Evolutionary conservation across 2,797 vertebrate genomes (phyloP).

Genomic region (Poecilia gillii): DNA sequence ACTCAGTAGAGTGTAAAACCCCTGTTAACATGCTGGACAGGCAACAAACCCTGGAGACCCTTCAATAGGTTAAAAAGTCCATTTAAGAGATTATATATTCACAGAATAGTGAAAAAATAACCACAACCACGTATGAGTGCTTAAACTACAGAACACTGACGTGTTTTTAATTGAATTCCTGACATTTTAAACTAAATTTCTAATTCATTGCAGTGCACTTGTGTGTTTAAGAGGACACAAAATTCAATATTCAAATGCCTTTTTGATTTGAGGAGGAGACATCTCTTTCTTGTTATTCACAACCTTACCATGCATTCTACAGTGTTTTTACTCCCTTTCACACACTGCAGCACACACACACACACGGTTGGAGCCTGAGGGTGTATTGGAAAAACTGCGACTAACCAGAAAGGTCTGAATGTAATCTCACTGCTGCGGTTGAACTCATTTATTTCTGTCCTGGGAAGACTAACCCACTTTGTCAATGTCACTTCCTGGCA

Average conservation of each 20-base stretch:
- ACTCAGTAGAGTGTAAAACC: neutral
- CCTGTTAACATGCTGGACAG: neutral
- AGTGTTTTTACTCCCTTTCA: conserved; percentile 26
- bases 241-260: conserved; percentile 15
- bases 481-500: conserved; percentile 70
- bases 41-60: too few relatives aligned
- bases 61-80: too few relatives aligned
- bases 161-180: neutral
- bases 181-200: neutral
- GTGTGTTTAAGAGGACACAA: neutral
- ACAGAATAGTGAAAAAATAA: neutral
- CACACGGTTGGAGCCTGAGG: conserved; percentile 35
- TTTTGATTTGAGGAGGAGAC: conserved; percentile 20
- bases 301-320: conserved; percentile 16
- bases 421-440: conserved; percentile 76
- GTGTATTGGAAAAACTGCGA: conserved; percentile 50
- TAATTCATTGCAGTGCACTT: neutral
- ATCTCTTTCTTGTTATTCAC: conserved; percentile 22
- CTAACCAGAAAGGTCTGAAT: conserved; percentile 64
- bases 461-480: conserved; percentile 65
- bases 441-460: conserved; percentile 77
- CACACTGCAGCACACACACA: conserved; percentile 25
- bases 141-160: neutral
- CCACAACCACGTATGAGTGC: neutral
- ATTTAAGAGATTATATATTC: too few relatives aligned